Evolutionary conservation across 2,797 vertebrate genomes (phyloP), one percentile per base, ranked within the genome.

Genomic region (Oreonectes daqikongensis): DNA sequence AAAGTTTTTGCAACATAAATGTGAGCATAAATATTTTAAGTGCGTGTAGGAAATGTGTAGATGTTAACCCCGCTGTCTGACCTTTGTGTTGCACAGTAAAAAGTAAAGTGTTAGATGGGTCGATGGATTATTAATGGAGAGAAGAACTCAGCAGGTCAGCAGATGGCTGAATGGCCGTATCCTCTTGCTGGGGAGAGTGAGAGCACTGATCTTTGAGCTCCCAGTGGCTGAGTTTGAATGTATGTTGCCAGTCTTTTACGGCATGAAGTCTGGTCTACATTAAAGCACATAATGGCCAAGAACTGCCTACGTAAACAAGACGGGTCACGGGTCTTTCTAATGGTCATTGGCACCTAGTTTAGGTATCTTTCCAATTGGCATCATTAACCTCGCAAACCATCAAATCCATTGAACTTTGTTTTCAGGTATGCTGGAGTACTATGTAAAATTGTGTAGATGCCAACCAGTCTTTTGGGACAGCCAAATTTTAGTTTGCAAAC

Each of bases 91-190:
- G 40, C 52, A 38, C 67, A 61, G 26, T 64, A 32, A 61, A 65
- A 66, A 28, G 57, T 40, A 53, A 28, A 72, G 64, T 74, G 77
- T 60, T 61, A 61, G 59, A 60, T 77, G 50, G 70, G 83, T 82
- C 86, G 85, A 87, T 80, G 80, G 78, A 78, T 88, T 83, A 79
- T 83, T 86, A 83, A 89, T 84, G 87, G 82, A 81, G 44, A 72
- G 84, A 79, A 70, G 38, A 57, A 42, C 28, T 48, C 40, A 52
- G 55, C 53, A 17, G 66, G 50, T 57, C 26, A 20, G 32, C 20
- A 63, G 61, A 52, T 73, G 48, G 28, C 32, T 64, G 12, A 44
- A 46, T 70, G 46, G 35, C 30, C 35, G 17, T 66, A 38, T 57
- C n/a, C 57, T n/a, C 40, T 9, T 59, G 22, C 52, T 18, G n/a